Evolutionary conservation across 2,113 vertebrate species (phyloP), one percentile per base, ranked within the genome.

Genomic region (Corythaixoides concolor): DNA sequence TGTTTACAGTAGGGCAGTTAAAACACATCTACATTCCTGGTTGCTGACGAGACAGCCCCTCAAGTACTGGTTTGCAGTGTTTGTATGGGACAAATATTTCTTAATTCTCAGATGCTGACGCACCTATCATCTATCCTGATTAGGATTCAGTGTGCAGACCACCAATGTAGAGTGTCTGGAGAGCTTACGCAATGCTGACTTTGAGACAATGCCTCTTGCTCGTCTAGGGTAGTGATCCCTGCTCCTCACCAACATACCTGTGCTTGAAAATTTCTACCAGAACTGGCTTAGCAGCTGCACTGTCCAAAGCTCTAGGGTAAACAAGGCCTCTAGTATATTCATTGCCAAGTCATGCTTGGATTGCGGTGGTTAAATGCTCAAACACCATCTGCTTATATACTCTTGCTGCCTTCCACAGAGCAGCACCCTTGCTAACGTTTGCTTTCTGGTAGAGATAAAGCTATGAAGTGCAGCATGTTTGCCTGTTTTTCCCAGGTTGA

Each of bases 271-370:
- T 84, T 96, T 87, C 4, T 6, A 84, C 68, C 79, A 89, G 83
- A 94, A 86, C 60, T 80, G 39, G 75, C 90, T 68, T 33, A 93
- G 88, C 92, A 96, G 85, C 82, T 95, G 93, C 1, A 50, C 47
- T 96, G 96, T 96, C 93, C 95, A 96, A 97, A 95, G 78, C 93
- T 96, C 88, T 96, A 93, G 88, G 85, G 93, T 96, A 96, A 94
- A 95, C 88, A 93, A 80, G 92, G 68, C 91, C 88, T 94, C 43
- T 20, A 95, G 76, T 95, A 78, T 14, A 66, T 59, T 95, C 92
- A 92, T 86, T 96, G 92, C 96, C 96, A 94, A 96, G 96, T 96
- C 92, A 95, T 95, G 92, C 92, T 92, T 94, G 83, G 86, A 92
- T 92, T 92, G 52, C 3, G 10, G 76, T 95, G 88, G 96, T 96